A percentile compares a stretch with the other conserved stretches of the same genome.
These are phyloP conservation scores for Andrena haemorrhoa DNA, from an alignment of 2,888 invertebrate species.

Conservation along the genomic window DNA sequence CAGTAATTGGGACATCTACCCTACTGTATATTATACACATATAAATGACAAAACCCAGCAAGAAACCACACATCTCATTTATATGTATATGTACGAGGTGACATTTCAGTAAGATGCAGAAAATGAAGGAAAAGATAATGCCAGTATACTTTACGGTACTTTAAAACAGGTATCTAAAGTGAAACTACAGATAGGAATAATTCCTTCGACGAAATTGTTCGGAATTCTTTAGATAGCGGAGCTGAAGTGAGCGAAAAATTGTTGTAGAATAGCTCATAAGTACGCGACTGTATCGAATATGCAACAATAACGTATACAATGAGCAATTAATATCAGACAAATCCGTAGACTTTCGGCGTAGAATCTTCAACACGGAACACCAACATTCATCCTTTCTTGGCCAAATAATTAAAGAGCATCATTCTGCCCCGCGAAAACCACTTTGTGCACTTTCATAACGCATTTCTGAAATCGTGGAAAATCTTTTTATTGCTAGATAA, in stretches of 20 bases:
- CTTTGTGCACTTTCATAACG: constrained; percentile 13
- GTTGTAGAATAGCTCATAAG: neutral
- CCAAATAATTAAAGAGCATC: constrained; percentile 25
- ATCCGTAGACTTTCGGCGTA: constrained; percentile 9
- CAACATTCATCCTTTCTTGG: constrained; percentile 14
- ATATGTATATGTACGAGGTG: neutral
- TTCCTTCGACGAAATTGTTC: too few species aligned
- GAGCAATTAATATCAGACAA: constrained; percentile 7
- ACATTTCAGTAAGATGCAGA: neutral
- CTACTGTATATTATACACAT: too few species aligned
- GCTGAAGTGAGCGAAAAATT: neutral
- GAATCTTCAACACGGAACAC: constrained; percentile 32
- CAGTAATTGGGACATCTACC: too few species aligned
- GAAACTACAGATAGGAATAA: too few species aligned
- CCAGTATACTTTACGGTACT: too few species aligned
- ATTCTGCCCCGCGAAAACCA: constrained; percentile 21
- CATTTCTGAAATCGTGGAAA: constrained; percentile 1
- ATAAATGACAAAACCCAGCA: too few species aligned
- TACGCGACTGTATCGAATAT: too few species aligned
- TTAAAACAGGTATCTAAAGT: too few species aligned
- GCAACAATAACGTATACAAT: neutral
- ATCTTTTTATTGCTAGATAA: neutral
- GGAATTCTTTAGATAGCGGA: neutral
- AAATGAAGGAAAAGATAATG: neutral
- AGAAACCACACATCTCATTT: neutral